phyloP scores from a whole-genome alignment of 2,113 vertebrate species.

The Mormyrus iriodes region DNA sequence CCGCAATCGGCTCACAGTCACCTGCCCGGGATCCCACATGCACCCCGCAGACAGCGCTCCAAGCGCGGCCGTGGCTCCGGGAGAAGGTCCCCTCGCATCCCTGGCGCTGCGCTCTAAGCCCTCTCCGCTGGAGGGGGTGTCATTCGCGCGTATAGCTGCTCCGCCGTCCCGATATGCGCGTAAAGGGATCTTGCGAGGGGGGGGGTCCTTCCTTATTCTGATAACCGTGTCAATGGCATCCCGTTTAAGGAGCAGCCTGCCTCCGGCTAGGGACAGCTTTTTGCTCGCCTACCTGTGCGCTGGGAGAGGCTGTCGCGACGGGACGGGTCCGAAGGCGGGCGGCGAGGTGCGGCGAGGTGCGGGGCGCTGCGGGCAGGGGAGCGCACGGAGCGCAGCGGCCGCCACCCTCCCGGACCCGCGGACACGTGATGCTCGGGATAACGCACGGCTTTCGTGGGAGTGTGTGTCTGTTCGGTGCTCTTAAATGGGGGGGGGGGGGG shows the following conservation, averaged over 20 bases:
- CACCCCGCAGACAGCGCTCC: not conserved
- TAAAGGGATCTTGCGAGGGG: not conserved
- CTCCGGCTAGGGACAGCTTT: not conserved
- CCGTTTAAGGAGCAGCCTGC: not conserved
- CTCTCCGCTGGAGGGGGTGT: not conserved
- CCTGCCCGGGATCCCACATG: conserved; percentile 3
- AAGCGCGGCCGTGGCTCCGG: not conserved
- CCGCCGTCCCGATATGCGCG: not conserved
- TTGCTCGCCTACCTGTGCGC: conserved; percentile 6
- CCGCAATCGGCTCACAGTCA: conserved; percentile 1
- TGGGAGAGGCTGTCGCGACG: not conserved
- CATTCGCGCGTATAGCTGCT: not conserved
- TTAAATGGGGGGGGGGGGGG: not conserved
- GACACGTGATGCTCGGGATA: conserved; percentile 10
- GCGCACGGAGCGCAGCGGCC: not conserved
- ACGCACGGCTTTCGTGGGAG: conserved; percentile 7
- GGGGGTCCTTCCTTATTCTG: not conserved
- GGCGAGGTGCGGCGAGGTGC: not conserved
- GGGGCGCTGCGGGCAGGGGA: not conserved
- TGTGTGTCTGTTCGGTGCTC: not conserved
- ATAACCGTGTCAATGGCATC: not conserved
- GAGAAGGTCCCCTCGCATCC: not conserved
- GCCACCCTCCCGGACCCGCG: conserved; percentile 8
- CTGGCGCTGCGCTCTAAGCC: not conserved
- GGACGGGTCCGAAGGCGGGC: not conserved